A percentile compares a stretch with the other conserved stretches of the same genome.
Evolutionary conservation across 2,113 vertebrate species (phyloP).

Genomic region (Arvicanthis niloticus): DNA sequence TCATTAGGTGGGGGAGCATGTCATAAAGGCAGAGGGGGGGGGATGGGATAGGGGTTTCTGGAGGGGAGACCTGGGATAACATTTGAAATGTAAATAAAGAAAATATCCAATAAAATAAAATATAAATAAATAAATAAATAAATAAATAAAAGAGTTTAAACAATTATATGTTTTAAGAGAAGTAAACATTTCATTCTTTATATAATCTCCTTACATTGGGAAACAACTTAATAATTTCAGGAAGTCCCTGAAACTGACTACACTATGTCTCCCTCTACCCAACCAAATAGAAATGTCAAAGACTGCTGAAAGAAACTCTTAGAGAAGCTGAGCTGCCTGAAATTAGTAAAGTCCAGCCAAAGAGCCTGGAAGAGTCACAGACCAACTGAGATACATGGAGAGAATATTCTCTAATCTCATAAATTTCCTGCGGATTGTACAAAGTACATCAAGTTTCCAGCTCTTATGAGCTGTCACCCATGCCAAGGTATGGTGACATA

Average conservation of each 20-base stretch:
- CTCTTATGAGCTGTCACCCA: background rate
- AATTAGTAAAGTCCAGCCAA: background rate
- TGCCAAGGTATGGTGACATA: background rate
- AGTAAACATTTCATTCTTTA: background rate
- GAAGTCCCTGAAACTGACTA: background rate
- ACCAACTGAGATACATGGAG: background rate
- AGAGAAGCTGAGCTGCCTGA: background rate
- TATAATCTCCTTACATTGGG: background rate
- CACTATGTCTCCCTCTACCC: too few relatives aligned
- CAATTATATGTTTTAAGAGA: background rate
- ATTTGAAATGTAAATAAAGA: too few relatives aligned
- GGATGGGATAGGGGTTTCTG: too few relatives aligned
- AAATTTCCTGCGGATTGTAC: background rate
- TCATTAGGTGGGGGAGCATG: too few relatives aligned
- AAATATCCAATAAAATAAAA: too few relatives aligned
- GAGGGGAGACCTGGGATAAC: too few relatives aligned
- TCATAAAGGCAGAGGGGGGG: too few relatives aligned
- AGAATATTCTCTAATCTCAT: too few relatives aligned
- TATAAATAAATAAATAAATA: too few relatives aligned
- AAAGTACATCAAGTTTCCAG: background rate
- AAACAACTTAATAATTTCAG: background rate
- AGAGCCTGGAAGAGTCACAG: background rate
- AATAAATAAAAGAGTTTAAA: background rate
- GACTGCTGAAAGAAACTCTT: accelerated
- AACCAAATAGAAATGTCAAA: background rate